Evolutionary conservation across 2,888 invertebrate species (phyloP), one percentile per base, ranked within the genome.

Genomic region (Oscheius myriophilus): DNA sequence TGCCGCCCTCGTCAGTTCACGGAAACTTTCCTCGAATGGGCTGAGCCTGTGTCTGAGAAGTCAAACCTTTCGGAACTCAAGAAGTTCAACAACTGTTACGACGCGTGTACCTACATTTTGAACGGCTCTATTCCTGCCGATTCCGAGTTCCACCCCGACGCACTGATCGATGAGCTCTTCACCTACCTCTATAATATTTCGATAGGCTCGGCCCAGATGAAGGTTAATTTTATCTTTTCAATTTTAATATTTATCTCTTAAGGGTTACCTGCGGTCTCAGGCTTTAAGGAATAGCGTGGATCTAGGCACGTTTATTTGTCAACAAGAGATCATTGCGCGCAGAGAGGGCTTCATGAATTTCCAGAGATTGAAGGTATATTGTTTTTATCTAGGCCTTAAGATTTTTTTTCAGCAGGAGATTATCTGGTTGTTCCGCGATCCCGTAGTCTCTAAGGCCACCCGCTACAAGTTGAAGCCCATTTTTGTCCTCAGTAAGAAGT

Each of bases 171-270:
- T 12, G 86, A 86, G 9, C 94, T 97, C 87, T 96, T 98, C 95
- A 91, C 91, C 79, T 93, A 94, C 66, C 89, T 98, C 26, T 90
- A 95, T 0, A 95, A 97, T 87, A 96, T 96, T 0, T 93, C 93
- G 46, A 89, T 98, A 58, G 98, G 98, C 0, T 88, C 96, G n/a
- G 88, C 96, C 18, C 96, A 98, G 87, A 88, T 98, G 49, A 95
- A 96, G 88, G 89, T 89, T 79, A 33, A 1, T 14, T 51, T 39
- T 39, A 3, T 6, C 2, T 14, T 1, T n/a, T 61, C 16, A 0
- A 9, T 26, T 14, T 23, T 18, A 7, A 9, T n/a, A 21, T 21
- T 4, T 45, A 1, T 61, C 2, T 12, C 45, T 61, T 43, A 6
- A 63, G 63, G 21, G 14, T 14, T 43, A 45, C 25, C 42, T 54